These are phyloP conservation scores for Petrocephalus schoutedeni DNA, from an alignment of 2,797 vertebrate genomes.

Conservation along the genomic window DNA sequence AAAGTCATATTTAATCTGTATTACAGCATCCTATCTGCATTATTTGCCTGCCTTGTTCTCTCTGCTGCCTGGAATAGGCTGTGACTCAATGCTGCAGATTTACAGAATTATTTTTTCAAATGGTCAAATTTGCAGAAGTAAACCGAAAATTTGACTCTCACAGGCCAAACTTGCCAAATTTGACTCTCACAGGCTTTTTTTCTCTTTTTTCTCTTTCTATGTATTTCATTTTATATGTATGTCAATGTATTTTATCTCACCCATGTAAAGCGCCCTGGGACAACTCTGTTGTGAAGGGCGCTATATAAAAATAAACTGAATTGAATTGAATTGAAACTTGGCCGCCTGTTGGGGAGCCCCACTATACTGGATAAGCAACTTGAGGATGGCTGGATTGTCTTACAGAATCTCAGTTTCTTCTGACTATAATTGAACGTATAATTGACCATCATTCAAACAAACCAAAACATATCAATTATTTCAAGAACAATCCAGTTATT, in stretches of 20 bases:
- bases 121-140: background rate
- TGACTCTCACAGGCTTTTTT: too few relatives aligned
- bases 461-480: background rate
- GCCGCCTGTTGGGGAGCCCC: background rate
- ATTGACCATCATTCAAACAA: background rate
- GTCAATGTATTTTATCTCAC: too few relatives aligned
- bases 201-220: too few relatives aligned
- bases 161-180: background rate
- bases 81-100: background rate
- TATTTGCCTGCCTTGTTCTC: background rate
- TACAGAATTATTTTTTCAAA: background rate
- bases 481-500: background rate
- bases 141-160: background rate
- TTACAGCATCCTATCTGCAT: background rate
- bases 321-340: too few relatives aligned
- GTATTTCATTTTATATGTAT: too few relatives aligned
- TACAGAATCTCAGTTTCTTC: background rate
- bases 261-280: too few relatives aligned
- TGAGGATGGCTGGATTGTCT: background rate
- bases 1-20: background rate
- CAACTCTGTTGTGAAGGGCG: too few relatives aligned
- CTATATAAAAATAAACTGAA: too few relatives aligned
- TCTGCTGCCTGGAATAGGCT: background rate
- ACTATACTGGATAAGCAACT: background rate
- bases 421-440: background rate